Conservation (phyloP, 2,113 vertebrate genomes). For the Saguinus imperator region DNA sequence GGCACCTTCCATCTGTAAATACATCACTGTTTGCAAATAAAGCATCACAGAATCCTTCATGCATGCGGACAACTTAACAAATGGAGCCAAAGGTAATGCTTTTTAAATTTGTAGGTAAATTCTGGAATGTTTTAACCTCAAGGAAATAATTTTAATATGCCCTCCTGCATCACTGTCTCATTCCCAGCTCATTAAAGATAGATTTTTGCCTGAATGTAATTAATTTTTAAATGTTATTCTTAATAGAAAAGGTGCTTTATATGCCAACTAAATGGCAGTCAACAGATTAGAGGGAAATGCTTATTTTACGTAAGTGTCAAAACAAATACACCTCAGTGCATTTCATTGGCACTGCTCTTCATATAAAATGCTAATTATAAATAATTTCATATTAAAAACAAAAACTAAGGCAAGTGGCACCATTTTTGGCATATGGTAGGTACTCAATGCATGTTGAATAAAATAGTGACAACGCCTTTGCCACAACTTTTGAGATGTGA, state of each 20-base stretch:
- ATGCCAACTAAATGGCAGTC: not conserved
- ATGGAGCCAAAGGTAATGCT: not conserved
- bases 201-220: not conserved
- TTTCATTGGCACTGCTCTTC: not conserved
- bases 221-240: not conserved
- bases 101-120: slow-evolving; percentile 5
- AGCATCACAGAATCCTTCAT: not conserved
- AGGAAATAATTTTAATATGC: not conserved
- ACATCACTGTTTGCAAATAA: not conserved
- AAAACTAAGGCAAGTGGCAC: not conserved
- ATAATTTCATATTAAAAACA: not conserved
- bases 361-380: not conserved
- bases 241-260: not conserved
- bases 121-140: not conserved
- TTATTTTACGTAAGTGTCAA: not conserved
- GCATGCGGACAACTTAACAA: not conserved
- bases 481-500: not conserved
- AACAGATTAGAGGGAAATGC: not conserved
- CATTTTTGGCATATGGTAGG: not conserved
- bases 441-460: not conserved
- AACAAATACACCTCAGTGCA: not conserved
- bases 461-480: not conserved
- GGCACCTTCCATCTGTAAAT: not conserved
- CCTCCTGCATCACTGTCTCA: not conserved
- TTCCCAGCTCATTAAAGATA: not conserved